phyloP scores from a whole-genome alignment of 2,888 invertebrate species.

The Timema podura region DNA sequence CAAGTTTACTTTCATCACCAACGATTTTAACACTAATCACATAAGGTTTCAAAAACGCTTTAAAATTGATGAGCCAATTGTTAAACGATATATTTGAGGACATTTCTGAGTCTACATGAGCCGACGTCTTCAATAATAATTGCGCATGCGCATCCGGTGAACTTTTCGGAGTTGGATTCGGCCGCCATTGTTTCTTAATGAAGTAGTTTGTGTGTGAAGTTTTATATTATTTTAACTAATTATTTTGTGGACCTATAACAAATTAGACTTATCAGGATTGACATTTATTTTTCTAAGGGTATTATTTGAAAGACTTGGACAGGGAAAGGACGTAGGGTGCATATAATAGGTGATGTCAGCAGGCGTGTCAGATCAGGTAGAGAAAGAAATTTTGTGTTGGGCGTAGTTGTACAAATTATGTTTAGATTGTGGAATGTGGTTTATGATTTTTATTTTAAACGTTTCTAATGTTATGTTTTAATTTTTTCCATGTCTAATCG shows the following conservation, averaged over 20 bases:
- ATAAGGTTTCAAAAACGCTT: no score
- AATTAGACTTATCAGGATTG: conserved; percentile 27
- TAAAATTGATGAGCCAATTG: no score
- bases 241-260: conserved; percentile 27
- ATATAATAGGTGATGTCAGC: conserved; percentile 63
- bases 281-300: conserved; percentile 27
- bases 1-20: no score
- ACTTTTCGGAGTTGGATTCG: conserved; percentile 31
- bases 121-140: no score
- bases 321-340: conserved; percentile 30
- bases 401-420: conserved; percentile 35
- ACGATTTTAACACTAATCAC: no score
- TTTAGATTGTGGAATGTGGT: conserved; percentile 33
- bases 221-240: conserved; percentile 33
- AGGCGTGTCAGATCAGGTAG: conserved; percentile 88
- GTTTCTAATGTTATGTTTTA: conserved; percentile 19
- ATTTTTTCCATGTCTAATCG: conserved; percentile 36
- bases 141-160: conserved; percentile 17
- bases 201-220: conserved; percentile 32
- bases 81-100: no score
- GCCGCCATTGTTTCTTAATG: conserved; percentile 33
- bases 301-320: conserved; percentile 29
- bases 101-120: no score
- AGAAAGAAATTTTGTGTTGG: conserved; percentile 40
- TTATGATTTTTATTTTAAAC: neutral